Conservation (phyloP, 2,797 vertebrate genomes). For the Rhinoraja longicauda region DNA sequence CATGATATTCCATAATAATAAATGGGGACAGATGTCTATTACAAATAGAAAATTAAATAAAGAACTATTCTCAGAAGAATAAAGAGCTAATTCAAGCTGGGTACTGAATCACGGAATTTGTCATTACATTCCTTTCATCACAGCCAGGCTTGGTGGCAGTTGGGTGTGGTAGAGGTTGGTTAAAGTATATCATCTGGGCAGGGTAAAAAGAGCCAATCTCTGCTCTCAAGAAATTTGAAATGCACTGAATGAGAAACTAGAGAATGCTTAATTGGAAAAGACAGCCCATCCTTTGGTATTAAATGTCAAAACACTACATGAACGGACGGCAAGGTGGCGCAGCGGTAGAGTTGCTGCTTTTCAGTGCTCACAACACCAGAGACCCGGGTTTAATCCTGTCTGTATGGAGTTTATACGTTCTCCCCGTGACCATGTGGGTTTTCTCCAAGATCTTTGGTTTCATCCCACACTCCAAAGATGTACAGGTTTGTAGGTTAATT, state of each 20-base stretch:
- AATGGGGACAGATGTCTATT: conserved; percentile 68
- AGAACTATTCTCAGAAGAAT: conserved; percentile 62
- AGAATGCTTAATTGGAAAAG: not conserved
- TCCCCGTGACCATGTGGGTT: too few species aligned
- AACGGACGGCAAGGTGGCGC: too few species aligned
- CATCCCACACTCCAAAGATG: too few species aligned
- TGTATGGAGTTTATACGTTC: too few species aligned
- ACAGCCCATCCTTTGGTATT: not conserved
- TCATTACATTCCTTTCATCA: conserved; percentile 19
- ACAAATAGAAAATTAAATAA: conserved; percentile 67
- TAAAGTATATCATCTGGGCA: not conserved
- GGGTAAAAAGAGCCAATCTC: not conserved
- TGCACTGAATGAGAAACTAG: not conserved
- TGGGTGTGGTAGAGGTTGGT: not conserved
- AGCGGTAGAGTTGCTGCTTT: too few species aligned
- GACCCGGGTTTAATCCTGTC: too few species aligned
- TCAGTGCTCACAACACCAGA: too few species aligned
- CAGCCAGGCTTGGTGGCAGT: not conserved
- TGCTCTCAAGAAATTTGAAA: too few species aligned
- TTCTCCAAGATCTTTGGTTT: too few species aligned
- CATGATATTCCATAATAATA: conserved; percentile 58
- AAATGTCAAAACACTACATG: not conserved
- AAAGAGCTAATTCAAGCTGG: conserved; percentile 53
- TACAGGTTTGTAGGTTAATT: too few species aligned
- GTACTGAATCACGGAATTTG: not conserved